Evolutionary conservation across 2,888 invertebrate genomes (phyloP), one percentile per base, ranked within the genome.

Genomic region (Maniola hyperantus): DNA sequence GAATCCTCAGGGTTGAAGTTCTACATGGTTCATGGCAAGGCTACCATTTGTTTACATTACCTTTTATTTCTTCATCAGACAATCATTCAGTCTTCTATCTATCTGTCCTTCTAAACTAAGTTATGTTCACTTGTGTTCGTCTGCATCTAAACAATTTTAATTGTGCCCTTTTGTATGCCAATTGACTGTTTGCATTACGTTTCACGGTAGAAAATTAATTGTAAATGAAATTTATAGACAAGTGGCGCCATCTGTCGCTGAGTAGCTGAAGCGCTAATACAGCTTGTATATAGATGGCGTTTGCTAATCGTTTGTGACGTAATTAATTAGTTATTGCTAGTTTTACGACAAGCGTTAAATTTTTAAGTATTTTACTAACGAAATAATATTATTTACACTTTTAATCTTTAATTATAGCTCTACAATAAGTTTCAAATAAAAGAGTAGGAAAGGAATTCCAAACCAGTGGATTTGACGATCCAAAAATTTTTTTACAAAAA

Each of bases 11-110:
- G 81, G 88, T 83, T 84, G 85, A 87, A 85, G 83, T 81, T 77
- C 79, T 81, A 83, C 81, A 81, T 81, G 83, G 82, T 87, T 85
- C 83, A 82, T 87, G 87, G 89, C 89, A 89, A 90, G 89, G 88
- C 83, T 85, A 79, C 75, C 77, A 75, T 68, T n/a, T 69, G 73
- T 73, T 10, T 10, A 39, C 39, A 39, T 36, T 8, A 36, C 1
- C 26, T 26, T 26, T 39, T 39, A 51, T 54, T 15, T 57, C 18
- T 53, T 50, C 62, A 54, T 67, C 39, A 46, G 39, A 53, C 39
- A 64, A 57, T 54, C 53, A 58, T 64, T 65, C 20, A 39, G 46
- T 57, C 54, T 33, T 68, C 57, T 57, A 65, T 63, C 42, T 59
- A 50, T 55, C 34, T 50, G 20, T 53, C 58, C 54, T 66, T 67